Percentiles rank a stretch among this genome's conserved stretches.
phyloP scores from a whole-genome alignment of 2,888 invertebrate genomes.

The Galerucella calmariensis region DNA sequence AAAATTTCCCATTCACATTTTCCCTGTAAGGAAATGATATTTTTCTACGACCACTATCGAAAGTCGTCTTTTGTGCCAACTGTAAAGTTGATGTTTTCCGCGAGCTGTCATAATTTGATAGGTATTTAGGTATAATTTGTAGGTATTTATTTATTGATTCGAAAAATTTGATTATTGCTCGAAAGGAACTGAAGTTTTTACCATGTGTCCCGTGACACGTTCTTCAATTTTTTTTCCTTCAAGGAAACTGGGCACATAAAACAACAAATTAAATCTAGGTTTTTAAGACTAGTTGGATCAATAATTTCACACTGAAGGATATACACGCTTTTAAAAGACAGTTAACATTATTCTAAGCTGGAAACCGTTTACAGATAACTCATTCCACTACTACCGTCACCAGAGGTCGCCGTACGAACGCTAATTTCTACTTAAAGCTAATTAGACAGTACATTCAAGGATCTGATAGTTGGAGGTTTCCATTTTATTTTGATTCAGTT shows the following conservation, averaged over 20 bases:
- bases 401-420: constrained; percentile 40
- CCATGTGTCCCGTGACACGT: no score
- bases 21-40: no score
- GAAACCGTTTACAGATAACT: constrained; percentile 5
- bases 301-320: not conserved
- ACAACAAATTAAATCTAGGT: not conserved
- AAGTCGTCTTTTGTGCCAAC: no score
- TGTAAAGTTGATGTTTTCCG: no score
- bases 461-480: constrained; percentile 48
- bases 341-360: not conserved
- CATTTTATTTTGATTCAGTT: constrained; percentile 51
- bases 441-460: constrained; percentile 48
- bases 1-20: no score
- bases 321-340: not conserved
- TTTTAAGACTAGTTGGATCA: not conserved
- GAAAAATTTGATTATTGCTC: no score
- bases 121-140: no score
- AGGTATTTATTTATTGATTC: no score
- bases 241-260: not conserved
- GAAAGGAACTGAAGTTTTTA: no score
- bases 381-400: constrained; percentile 12
- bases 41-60: no score
- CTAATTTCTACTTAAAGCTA: constrained; percentile 49
- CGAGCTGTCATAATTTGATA: no score
- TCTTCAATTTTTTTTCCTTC: no score